These are phyloP conservation scores for Nothoprocta pentlandii DNA, from an alignment of 2,113 vertebrate genomes.

Conservation along the genomic window DNA sequence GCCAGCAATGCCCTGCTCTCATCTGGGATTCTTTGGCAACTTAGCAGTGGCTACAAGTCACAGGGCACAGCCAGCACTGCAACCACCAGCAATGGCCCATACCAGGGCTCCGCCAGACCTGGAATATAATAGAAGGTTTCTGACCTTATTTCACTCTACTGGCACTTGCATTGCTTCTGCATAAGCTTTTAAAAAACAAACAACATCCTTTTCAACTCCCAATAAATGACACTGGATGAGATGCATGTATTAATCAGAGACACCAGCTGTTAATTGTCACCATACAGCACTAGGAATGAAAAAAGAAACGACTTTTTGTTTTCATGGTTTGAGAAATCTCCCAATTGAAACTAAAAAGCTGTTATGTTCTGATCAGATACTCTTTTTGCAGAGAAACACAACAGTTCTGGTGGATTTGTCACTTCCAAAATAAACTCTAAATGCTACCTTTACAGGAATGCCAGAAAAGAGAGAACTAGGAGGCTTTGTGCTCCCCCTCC, in stretches of 20 bases:
- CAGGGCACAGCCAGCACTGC: neutral
- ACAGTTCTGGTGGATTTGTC: neutral
- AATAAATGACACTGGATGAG: neutral
- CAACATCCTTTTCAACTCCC: neutral
- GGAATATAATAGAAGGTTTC: neutral
- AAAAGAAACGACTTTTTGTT: neutral
- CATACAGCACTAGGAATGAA: neutral
- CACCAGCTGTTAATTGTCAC: constrained; percentile 27
- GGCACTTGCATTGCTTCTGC: neutral
- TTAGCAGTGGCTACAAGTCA: neutral
- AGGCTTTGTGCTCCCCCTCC: constrained; percentile 38
- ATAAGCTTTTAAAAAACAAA: neutral
- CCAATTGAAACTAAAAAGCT: neutral
- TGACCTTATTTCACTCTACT: neutral
- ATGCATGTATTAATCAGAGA: neutral
- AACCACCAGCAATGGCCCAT: neutral
- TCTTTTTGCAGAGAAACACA: neutral
- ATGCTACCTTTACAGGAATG: fast-evolving
- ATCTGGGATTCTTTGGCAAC: neutral
- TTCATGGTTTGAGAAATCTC: neutral
- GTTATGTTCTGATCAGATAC: neutral
- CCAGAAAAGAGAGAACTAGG: fast-evolving
- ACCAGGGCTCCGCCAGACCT: neutral
- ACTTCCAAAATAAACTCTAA: neutral
- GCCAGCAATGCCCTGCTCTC: constrained; percentile 4